Conservation (phyloP, 2,888 invertebrate species). For the Andrena flavipes region DNA sequence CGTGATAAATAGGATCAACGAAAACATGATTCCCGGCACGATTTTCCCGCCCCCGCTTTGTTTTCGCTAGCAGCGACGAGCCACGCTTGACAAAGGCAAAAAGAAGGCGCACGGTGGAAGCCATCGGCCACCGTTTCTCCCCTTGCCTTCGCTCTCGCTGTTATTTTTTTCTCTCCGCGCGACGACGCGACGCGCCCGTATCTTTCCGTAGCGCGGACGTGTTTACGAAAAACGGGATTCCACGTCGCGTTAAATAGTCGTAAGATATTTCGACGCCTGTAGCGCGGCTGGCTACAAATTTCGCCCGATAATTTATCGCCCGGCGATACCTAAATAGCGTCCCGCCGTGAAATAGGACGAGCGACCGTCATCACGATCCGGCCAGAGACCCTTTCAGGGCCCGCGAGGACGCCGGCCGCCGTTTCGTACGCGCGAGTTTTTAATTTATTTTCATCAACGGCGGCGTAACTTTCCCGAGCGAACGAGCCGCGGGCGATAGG, state of each 20-base stretch:
- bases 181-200: conserved; percentile 19
- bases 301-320: conserved; percentile 52
- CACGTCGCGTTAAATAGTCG: conserved; percentile 59
- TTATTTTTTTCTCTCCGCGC: not conserved
- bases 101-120: not conserved
- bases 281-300: conserved; percentile 42
- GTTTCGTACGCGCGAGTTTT: conserved; percentile 35
- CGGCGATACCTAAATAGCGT: conserved; percentile 52
- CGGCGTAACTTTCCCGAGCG: conserved; percentile 10
- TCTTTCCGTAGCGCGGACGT: conserved; percentile 49
- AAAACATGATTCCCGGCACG: conserved; percentile 65
- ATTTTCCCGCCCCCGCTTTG: conserved; percentile 50
- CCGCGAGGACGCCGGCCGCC: not conserved
- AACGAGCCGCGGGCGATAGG: conserved; percentile 5
- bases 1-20: conserved; percentile 69
- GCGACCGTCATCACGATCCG: conserved; percentile 26
- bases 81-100: conserved; percentile 43
- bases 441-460: conserved; percentile 44
- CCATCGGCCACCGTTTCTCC: conserved; percentile 17
- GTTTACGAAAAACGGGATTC: conserved; percentile 63
- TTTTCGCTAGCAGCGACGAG: conserved; percentile 35
- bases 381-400: conserved; percentile 10
- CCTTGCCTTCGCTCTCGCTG: not conserved
- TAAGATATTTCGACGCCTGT: conserved; percentile 56
- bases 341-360: conserved; percentile 51